Evolutionary conservation across 2,888 invertebrate species (phyloP), one percentile per base, ranked within the genome.

Genomic region (Noctua fimbriata): DNA sequence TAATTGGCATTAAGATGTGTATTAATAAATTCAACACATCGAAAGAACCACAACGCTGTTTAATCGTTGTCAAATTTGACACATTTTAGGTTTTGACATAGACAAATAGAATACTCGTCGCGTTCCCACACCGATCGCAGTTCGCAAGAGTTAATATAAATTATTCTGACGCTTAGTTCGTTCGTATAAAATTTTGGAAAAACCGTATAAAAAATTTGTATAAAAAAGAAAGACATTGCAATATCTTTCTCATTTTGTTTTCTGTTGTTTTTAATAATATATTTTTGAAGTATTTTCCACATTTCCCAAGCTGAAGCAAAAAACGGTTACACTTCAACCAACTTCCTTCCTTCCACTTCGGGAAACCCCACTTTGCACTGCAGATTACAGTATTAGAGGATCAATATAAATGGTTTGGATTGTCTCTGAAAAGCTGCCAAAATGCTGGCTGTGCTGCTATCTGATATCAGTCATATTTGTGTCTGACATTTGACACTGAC

Each of bases 41-140:
- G 24, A 73, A 73, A 1, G 44, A 73, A 73, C 70, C 67, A 82
- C 65, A 80, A 75, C 73, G 79, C 73, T 10, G 72, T 63, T 47
- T 28, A 67, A 76, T 73, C 65, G 72, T 67, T 85, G 88, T 85
- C 84, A 87, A 73, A 69, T 73, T 81, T 83, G 87, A 87, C 83
- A 82, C 12, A 32, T 55, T 41, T 32, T n/a, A 3, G 9, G 16
- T 47, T 47, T 18, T 67, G 32, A 41, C 66, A 76, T 52, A 79
- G 74, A 73, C 49, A 81, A 65, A 58, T 41, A 49, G 18, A 60
- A 18, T 7, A 47, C 32, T 12, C 9, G 47, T 49, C 18, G 73
- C 73, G 65, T 63, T 73, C 65, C 32, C 16, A 60, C 6, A 2
- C 16, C 6, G 6, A 6, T 21, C 18, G 18, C 7, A 55, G 60